phyloP scores from a whole-genome alignment of 2,797 vertebrate genomes.

The Phataginus tetradactyla region DNA sequence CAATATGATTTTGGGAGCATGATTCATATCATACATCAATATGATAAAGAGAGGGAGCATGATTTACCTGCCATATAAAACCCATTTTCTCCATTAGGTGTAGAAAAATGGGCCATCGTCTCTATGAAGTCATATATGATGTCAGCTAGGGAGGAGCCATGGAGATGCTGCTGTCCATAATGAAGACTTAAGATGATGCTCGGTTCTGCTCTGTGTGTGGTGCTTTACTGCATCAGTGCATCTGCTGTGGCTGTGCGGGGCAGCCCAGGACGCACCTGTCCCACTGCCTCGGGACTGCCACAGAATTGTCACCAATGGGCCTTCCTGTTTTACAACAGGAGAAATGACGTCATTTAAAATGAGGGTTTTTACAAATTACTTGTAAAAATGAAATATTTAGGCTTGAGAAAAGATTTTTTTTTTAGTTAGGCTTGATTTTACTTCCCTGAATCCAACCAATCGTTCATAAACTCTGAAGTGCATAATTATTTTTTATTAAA shows the following conservation, averaged over 20 bases:
- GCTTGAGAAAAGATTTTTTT: neutral
- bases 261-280: neutral
- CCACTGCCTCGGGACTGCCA: neutral
- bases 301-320: neutral
- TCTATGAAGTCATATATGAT: neutral
- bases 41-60: neutral
- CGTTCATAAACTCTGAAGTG: neutral
- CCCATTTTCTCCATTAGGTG: slow-evolving; percentile 34
- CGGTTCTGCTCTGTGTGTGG: neutral
- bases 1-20: neutral
- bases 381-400: neutral
- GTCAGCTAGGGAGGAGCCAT: neutral
- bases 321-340: neutral
- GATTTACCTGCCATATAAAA: slow-evolving; percentile 49
- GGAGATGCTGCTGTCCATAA: neutral
- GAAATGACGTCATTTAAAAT: neutral
- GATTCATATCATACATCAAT: slow-evolving; percentile 36
- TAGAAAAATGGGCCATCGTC: neutral
- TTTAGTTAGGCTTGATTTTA: neutral
- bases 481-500: neutral
- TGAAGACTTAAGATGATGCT: neutral
- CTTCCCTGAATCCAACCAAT: neutral
- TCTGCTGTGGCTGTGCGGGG: neutral
- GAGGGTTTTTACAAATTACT: neutral
- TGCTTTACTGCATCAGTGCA: neutral